phyloP scores from a whole-genome alignment of 1,140 invertebrate species.

The Rhyzopertha dominica region DNA sequence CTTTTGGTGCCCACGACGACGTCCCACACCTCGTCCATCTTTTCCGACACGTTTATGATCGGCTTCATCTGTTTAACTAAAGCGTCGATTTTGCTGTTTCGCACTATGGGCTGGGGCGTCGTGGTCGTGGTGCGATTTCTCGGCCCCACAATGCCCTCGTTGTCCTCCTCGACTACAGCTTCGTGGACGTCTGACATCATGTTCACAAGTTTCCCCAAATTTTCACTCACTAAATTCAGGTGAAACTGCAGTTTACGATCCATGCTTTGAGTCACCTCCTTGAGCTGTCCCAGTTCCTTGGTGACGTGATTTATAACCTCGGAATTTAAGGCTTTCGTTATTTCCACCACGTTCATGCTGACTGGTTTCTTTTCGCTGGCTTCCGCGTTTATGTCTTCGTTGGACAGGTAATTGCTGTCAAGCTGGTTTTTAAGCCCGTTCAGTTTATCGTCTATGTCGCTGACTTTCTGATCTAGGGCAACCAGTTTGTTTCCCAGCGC shows the following conservation, averaged over 20 bases:
- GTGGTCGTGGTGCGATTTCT: conserved; percentile 54
- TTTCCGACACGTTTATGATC: conserved; percentile 77
- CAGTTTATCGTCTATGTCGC: conserved; percentile 72
- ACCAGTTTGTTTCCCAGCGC: conserved; percentile 59
- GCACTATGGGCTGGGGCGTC: conserved; percentile 48
- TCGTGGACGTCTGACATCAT: conserved; percentile 77
- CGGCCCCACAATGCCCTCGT: no score
- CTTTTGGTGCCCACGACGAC: conserved; percentile 82
- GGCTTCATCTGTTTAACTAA: conserved; percentile 73
- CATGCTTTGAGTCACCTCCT: conserved; percentile 68
- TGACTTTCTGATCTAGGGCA: conserved; percentile 73
- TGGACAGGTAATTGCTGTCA: conserved; percentile 72
- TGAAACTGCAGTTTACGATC: conserved; percentile 80
- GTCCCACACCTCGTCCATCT: conserved; percentile 87
- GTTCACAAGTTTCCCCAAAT: conserved; percentile 66
- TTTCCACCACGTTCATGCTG: conserved; percentile 72
- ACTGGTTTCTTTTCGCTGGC: conserved; percentile 79
- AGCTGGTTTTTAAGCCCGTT: conserved; percentile 73
- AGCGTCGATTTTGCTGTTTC: conserved; percentile 70
- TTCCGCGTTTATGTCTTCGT: conserved; percentile 76
- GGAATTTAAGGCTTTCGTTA: conserved; percentile 69
- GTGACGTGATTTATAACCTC: conserved; percentile 71
- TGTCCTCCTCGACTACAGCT: conserved; percentile 63
- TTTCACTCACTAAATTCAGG: conserved; percentile 75
- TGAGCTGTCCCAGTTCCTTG: conserved; percentile 67